phyloP scores from a whole-genome alignment of 2,797 vertebrate species.

The Etheostoma nigrum region DNA sequence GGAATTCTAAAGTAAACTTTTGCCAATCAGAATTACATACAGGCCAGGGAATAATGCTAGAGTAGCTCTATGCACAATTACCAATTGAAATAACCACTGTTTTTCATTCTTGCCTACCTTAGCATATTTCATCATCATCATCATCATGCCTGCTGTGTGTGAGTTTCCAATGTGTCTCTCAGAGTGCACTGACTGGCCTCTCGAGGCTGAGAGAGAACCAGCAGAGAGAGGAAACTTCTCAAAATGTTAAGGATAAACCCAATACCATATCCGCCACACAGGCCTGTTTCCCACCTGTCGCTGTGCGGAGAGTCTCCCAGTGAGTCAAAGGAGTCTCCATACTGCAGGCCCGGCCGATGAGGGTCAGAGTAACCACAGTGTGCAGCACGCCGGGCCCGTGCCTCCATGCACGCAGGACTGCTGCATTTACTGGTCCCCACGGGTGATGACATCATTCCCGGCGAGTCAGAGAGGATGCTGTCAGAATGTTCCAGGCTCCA shows the following conservation, averaged over 20 bases:
- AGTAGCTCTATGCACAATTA: constrained; percentile 32
- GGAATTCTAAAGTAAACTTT: constrained; percentile 31
- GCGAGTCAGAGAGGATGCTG: constrained; percentile 95
- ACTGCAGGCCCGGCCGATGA: constrained; percentile 86
- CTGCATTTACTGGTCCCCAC: constrained; percentile 99
- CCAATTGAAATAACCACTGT: constrained; percentile 56
- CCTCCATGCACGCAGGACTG: constrained; percentile 96
- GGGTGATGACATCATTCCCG: constrained; percentile 94
- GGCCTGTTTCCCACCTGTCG: constrained; percentile 89
- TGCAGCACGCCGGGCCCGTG: constrained; percentile 91
- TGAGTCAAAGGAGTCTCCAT: constrained; percentile 95
- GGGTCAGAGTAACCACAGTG: constrained; percentile 90
- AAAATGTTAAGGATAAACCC: constrained; percentile 54
- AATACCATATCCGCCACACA: constrained; percentile 22
- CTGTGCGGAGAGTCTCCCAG: constrained; percentile 96
- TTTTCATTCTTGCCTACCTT: constrained; percentile 64
- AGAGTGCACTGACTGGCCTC: constrained; percentile 68
- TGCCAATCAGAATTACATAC: constrained; percentile 38
- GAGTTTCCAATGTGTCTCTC: constrained; percentile 75
- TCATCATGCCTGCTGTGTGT: constrained; percentile 55
- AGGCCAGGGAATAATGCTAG: constrained; percentile 23
- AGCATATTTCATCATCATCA: constrained; percentile 58
- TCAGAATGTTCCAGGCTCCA: constrained; percentile 97
- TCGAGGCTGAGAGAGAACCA: constrained; percentile 64
- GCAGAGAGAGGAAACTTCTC: constrained; percentile 68